Evolutionary conservation across 37 sponge, comb jelly and placozoan species (phyloP).

Genomic region (Tethya wilhelma): DNA sequence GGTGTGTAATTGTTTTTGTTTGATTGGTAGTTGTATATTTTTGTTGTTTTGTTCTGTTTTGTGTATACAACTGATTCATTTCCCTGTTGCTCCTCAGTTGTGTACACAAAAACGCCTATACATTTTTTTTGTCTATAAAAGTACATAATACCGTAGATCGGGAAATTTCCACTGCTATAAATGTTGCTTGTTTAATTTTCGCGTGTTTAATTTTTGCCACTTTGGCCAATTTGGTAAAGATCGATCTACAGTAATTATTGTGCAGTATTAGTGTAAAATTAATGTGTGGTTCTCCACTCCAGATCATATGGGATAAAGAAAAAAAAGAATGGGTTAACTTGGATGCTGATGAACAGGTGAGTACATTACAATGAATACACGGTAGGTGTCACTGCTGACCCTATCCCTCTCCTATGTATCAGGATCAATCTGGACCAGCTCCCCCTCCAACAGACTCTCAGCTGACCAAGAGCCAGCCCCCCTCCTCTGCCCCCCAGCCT

Average conservation of each 20-base stretch:
- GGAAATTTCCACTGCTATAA: too few relatives aligned
- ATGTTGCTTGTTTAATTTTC: too few relatives aligned
- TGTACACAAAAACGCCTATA: too few relatives aligned
- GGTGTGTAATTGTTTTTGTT: conserved; percentile 10
- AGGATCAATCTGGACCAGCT: conserved; percentile 8
- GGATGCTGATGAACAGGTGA: conserved; percentile 60
- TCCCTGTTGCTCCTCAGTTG: not conserved
- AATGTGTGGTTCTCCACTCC: not conserved
- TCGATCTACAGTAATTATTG: too few relatives aligned
- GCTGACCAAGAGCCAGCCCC: not conserved
- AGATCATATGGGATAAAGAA: conserved; percentile 76
- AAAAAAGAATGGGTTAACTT: conserved; percentile 66
- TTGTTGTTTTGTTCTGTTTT: not conserved
- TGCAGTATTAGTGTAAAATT: too few relatives aligned
- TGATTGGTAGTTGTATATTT: not conserved
- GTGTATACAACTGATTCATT: not conserved
- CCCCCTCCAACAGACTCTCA: conserved; percentile 38
- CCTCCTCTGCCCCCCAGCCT: not conserved
- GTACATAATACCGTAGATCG: too few relatives aligned
- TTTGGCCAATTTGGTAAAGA: not conserved
- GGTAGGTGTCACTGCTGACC: not conserved
- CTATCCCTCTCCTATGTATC: not conserved
- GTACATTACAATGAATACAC: too few relatives aligned
- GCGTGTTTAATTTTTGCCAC: too few relatives aligned
- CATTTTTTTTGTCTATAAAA: too few relatives aligned